phyloP scores from a whole-genome alignment of 2,113 vertebrate genomes.

The Pantherophis guttatus region DNA sequence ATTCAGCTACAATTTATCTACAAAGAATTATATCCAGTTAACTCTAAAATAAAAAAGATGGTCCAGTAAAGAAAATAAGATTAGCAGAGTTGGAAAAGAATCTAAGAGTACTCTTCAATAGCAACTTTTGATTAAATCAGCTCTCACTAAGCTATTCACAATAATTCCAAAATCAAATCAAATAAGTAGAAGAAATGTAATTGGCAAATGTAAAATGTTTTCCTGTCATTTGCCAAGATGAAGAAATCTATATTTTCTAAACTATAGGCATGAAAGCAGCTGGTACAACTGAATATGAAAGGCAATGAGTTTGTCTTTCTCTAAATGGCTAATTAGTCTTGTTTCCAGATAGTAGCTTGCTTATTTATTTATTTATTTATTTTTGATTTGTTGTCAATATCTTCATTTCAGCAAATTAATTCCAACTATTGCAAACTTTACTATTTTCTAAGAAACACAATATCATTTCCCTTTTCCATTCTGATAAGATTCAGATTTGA shows the following conservation, averaged over 20 bases:
- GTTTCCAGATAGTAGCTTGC: slow-evolving; percentile 52
- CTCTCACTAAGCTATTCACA: slow-evolving; percentile 63
- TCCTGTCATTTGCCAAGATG: slow-evolving; percentile 66
- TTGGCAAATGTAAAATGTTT: slow-evolving; percentile 72
- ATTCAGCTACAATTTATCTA: slow-evolving; percentile 59
- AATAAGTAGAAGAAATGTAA: slow-evolving; percentile 73
- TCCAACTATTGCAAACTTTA: slow-evolving; percentile 42
- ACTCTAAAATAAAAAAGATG: slow-evolving; percentile 65
- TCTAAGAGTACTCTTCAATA: slow-evolving; percentile 65
- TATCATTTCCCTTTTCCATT: background rate
- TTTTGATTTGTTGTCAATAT: slow-evolving; percentile 41
- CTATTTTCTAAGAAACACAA: slow-evolving; percentile 1
- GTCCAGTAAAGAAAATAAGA: slow-evolving; percentile 79
- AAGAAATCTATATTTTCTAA: slow-evolving; percentile 67
- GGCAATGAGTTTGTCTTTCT: slow-evolving; percentile 55
- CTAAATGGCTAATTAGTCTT: slow-evolving; percentile 59
- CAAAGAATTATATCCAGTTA: slow-evolving; percentile 62
- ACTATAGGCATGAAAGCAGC: slow-evolving; percentile 68
- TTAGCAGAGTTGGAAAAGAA: slow-evolving; percentile 62
- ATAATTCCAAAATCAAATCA: slow-evolving; percentile 73
- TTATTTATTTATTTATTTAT: background rate
- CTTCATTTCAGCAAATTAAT: slow-evolving; percentile 28
- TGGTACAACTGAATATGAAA: slow-evolving; percentile 63
- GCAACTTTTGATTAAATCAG: slow-evolving; percentile 78
- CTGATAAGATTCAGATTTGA: background rate